A percentile compares a stretch with the other conserved stretches of the same genome.
Conservation (phyloP, 2,888 invertebrate species). For the Neocrepidodera transversa region DNA sequence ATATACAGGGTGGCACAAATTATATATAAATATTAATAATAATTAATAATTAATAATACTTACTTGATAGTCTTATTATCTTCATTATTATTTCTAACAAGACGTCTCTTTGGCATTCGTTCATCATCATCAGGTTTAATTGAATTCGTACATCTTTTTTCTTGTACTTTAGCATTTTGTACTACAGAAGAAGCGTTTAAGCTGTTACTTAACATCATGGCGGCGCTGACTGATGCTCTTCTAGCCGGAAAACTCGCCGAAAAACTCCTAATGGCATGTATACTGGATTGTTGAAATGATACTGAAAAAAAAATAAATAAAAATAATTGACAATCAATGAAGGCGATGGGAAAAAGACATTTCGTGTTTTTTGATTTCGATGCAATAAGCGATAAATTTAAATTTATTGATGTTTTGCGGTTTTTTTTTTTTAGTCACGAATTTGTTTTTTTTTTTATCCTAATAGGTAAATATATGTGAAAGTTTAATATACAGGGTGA, state of each 20-base stretch:
- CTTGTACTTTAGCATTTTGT: slow-evolving; percentile 44
- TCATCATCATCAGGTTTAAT: slow-evolving; percentile 49
- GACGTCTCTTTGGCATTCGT: slow-evolving; percentile 53
- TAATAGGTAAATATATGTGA: neutral
- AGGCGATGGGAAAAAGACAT: neutral
- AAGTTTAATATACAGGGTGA: neutral
- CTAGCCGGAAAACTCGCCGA: slow-evolving; percentile 60
- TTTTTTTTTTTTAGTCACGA: slow-evolving; percentile 23
- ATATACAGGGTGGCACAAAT: too few relatives aligned
- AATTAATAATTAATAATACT: too few relatives aligned
- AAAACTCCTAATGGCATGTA: slow-evolving; percentile 59
- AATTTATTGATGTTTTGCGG: slow-evolving; percentile 14
- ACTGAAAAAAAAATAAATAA: too few relatives aligned
- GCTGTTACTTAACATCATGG: slow-evolving; percentile 44
- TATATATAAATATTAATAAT: too few relatives aligned
- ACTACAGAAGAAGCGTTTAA: slow-evolving; percentile 7
- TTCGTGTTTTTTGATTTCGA: slow-evolving; percentile 18
- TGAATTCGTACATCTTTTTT: slow-evolving; percentile 51
- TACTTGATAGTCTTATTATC: slow-evolving; percentile 25
- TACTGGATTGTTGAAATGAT: slow-evolving; percentile 60
- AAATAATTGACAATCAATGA: neutral
- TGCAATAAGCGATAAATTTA: slow-evolving; percentile 22
- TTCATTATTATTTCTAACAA: slow-evolving; percentile 45
- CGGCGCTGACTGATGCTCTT: slow-evolving; percentile 52
- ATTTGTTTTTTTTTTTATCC: too few relatives aligned